These are phyloP conservation scores for Ditylenchus weischeri DNA, from an alignment of 2,888 invertebrate genomes.

Conservation along the genomic window DNA sequence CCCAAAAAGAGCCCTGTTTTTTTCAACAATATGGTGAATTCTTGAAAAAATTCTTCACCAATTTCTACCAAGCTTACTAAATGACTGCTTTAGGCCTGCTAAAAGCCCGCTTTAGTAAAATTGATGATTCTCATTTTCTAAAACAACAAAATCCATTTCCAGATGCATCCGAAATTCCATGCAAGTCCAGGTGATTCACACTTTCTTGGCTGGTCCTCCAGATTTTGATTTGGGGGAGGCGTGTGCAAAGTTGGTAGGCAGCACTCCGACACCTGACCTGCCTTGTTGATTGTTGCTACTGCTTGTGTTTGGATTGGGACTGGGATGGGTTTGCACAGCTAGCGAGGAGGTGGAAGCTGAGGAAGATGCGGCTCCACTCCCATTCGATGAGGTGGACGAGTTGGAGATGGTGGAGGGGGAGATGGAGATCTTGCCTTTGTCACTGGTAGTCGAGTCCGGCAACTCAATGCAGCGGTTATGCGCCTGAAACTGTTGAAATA, in stretches of 20 bases:
- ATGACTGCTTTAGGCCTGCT: too few species aligned
- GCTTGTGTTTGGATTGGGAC: too few species aligned
- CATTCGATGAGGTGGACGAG: constrained; percentile 3
- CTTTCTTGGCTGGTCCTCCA: not conserved
- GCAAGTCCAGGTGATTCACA: not conserved
- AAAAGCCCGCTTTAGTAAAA: constrained; percentile 11
- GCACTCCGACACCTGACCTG: not conserved
- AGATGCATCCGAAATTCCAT: not conserved
- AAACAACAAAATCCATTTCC: not conserved
- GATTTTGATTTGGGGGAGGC: not conserved
- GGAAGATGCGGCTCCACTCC: not conserved
- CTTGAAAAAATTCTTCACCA: too few species aligned
- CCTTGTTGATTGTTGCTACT: not conserved
- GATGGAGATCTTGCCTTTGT: constrained; percentile 13
- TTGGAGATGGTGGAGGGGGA: constrained; percentile 11
- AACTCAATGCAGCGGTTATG: not conserved
- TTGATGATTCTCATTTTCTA: not conserved
- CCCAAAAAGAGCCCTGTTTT: too few species aligned
- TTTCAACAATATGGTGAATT: too few species aligned
- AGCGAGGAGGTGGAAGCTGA: not conserved
- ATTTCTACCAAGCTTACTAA: too few species aligned
- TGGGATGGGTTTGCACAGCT: not conserved
- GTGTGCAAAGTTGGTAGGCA: not conserved
- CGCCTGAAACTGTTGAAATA: not conserved
- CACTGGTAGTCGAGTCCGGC: constrained; percentile 10